Conservation (phyloP, 2,113 vertebrate species). For the Python bivittatus region DNA sequence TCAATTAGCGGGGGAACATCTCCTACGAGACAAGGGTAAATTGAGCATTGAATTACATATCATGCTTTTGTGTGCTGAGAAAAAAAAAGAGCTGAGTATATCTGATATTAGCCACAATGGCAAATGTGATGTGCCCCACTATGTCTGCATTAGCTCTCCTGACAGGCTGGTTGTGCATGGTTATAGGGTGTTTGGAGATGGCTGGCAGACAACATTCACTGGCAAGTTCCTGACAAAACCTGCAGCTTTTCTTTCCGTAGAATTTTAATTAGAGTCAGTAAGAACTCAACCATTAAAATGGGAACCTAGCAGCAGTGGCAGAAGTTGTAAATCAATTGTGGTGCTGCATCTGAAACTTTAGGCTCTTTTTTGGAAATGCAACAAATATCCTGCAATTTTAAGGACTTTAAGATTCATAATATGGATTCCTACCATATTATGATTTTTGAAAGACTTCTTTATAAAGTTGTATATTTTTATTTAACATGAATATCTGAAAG, state of each 20-base stretch:
- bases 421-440: neutral
- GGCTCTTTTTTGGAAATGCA: neutral
- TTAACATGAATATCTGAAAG: neutral
- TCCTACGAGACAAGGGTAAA: slow-evolving; percentile 95
- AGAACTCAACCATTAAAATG: slow-evolving; percentile 62
- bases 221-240: slow-evolving; percentile 61
- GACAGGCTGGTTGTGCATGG: slow-evolving; percentile 64
- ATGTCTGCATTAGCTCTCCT: slow-evolving; percentile 69
- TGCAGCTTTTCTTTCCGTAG: slow-evolving; percentile 61
- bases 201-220: slow-evolving; percentile 71
- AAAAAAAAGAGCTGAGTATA: slow-evolving; percentile 67
- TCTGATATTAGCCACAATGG: slow-evolving; percentile 72
- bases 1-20: slow-evolving; percentile 98
- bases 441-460: neutral
- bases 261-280: slow-evolving; percentile 73
- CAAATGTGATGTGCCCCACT: slow-evolving; percentile 71
- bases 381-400: slow-evolving; percentile 13
- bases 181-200: slow-evolving; percentile 74
- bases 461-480: neutral
- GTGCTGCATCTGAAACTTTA: slow-evolving; percentile 36
- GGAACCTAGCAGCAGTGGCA: slow-evolving; percentile 56
- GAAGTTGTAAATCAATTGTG: slow-evolving; percentile 46
- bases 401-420: neutral
- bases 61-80: slow-evolving; percentile 80
- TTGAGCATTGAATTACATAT: slow-evolving; percentile 98